Percentiles rank a stretch among this genome's conserved stretches.
These are phyloP conservation scores for Bruchidius siliquastri DNA, from an alignment of 2,888 invertebrate species.

Conservation along the genomic window DNA sequence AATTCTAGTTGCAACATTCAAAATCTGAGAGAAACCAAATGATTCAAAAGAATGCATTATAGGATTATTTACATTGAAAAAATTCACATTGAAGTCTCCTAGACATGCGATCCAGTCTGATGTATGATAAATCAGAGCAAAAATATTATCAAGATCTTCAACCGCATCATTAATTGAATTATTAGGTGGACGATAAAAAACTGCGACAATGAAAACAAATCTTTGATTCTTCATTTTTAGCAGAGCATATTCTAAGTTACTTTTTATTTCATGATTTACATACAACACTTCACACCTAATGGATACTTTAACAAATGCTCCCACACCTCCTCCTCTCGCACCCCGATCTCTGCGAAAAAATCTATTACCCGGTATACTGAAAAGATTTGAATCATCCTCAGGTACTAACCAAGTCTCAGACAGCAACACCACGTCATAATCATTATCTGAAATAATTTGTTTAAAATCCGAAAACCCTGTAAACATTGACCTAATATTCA, in stretches of 20 bases:
- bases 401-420: slow-evolving; percentile 11
- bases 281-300: slow-evolving; percentile 3
- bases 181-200: slow-evolving; percentile 11
- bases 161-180: not conserved
- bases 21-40: too few relatives aligned
- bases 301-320: slow-evolving; percentile 4
- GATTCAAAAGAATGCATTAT: too few relatives aligned
- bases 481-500: too few relatives aligned
- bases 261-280: slow-evolving; percentile 1
- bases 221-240: slow-evolving; percentile 3
- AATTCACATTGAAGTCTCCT: too few relatives aligned
- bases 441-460: slow-evolving; percentile 2
- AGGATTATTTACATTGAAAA: too few relatives aligned
- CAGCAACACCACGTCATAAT: slow-evolving; percentile 7
- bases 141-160: slow-evolving; percentile 9
- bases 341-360: slow-evolving; percentile 7
- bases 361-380: slow-evolving; percentile 4
- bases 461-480: slow-evolving; percentile 9
- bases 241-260: not conserved
- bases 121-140: slow-evolving; percentile 3
- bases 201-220: slow-evolving; percentile 2
- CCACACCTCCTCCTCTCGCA: slow-evolving; percentile 8
- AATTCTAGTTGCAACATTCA: too few relatives aligned
- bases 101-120: too few relatives aligned
- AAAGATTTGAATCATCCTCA: not conserved